Conservation (phyloP, 2,797 vertebrate genomes). For the Gymnoscopelus braueri region DNA sequence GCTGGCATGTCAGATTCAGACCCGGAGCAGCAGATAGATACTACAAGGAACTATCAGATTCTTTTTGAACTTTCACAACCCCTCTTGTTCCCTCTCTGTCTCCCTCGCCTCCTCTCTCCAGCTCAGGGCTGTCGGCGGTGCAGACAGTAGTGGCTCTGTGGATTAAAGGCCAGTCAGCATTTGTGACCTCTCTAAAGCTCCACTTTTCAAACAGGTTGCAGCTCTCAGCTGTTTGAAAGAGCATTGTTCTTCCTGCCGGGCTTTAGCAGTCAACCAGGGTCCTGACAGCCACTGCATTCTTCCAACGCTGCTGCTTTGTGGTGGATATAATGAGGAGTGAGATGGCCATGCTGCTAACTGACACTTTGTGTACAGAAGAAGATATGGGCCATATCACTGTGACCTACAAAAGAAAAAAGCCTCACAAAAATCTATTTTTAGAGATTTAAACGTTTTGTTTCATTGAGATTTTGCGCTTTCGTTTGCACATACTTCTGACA, state of each 20-base stretch:
- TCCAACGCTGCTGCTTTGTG: constrained; percentile 38
- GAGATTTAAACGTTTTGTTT: neutral
- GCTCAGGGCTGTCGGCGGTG: constrained; percentile 29
- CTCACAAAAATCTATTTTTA: constrained; percentile 7
- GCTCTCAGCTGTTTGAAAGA: constrained; percentile 81
- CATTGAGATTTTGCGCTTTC: no score
- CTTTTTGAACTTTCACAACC: neutral
- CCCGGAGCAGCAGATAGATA: neutral
- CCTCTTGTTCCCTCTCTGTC: constrained; percentile 37
- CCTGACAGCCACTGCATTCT: constrained; percentile 54
- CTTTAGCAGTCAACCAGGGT: constrained; percentile 57
- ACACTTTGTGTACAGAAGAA: constrained; percentile 17
- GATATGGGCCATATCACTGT: constrained; percentile 16
- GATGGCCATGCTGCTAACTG: neutral
- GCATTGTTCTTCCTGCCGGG: constrained; percentile 70
- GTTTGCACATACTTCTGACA: no score
- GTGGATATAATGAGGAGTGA: constrained; percentile 37
- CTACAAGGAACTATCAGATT: constrained; percentile 5
- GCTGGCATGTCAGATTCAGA: constrained; percentile 44
- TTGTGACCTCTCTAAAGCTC: constrained; percentile 75
- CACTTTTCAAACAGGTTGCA: constrained; percentile 84
- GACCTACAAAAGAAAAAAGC: constrained; percentile 39
- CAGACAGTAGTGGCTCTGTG: constrained; percentile 54
- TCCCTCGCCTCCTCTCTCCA: neutral
- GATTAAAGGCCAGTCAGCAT: constrained; percentile 80